phyloP scores from a whole-genome alignment of 2,797 vertebrate species.

The Vespertilio murinus region DNA sequence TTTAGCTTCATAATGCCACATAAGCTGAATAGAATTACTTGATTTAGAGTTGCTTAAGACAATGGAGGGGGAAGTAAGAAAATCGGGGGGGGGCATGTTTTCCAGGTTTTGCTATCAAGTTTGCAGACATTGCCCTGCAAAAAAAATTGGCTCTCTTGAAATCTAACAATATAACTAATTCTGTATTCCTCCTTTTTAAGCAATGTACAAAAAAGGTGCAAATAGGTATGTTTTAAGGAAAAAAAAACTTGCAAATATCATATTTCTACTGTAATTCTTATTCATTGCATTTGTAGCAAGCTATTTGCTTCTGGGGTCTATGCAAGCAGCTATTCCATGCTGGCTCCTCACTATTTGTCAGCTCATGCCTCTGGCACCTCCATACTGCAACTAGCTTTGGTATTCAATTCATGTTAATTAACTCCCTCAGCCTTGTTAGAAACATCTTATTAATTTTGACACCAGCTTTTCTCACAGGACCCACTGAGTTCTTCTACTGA shows the following conservation, averaged over 20 bases:
- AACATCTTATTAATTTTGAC: slow-evolving; percentile 62
- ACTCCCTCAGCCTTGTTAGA: slow-evolving; percentile 31
- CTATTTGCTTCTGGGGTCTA: not conserved
- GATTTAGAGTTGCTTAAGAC: not conserved
- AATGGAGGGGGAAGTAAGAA: not conserved
- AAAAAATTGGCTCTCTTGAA: not conserved
- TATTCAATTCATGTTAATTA: slow-evolving; percentile 52
- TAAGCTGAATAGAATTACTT: not conserved
- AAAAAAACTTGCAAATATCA: not conserved
- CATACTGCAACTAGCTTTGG: not conserved
- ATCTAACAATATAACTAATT: not conserved
- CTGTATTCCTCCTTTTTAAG: not conserved
- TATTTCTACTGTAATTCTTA: not conserved
- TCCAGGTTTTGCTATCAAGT: not conserved
- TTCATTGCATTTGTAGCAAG: not conserved
- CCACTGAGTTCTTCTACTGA: not conserved
- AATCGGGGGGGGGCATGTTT: no score
- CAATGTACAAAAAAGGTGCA: not conserved
- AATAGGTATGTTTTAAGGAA: not conserved
- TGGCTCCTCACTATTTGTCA: not conserved
- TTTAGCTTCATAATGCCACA: not conserved
- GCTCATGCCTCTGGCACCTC: not conserved
- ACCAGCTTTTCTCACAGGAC: not conserved
- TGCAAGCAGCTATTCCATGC: not conserved
- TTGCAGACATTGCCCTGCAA: not conserved